Conservation (phyloP, 2,888 invertebrate species). For the Cylloceria caligata region DNA sequence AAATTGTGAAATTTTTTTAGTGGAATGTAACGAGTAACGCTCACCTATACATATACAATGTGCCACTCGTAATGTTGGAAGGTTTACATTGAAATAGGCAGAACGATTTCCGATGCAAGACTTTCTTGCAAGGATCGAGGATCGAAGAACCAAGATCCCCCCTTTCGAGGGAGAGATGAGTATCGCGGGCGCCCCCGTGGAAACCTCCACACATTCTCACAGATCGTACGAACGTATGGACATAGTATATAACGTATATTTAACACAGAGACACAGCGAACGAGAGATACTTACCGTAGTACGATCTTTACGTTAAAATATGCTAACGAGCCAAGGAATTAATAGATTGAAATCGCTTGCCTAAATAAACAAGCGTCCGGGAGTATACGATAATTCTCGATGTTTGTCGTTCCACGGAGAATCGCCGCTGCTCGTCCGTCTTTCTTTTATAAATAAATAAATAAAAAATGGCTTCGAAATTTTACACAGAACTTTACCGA, state of each 20-base stretch:
- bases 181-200: conserved; percentile 55
- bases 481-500: no score
- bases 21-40: not conserved
- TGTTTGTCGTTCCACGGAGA: not conserved
- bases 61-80: not conserved
- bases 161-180: conserved; percentile 52
- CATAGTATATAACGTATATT: not conserved
- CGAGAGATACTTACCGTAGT: conserved; percentile 18
- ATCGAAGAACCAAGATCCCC: no score
- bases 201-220: conserved; percentile 63
- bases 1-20: not conserved
- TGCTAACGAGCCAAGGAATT: conserved; percentile 77
- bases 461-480: no score
- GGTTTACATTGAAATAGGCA: not conserved
- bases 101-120: conserved; percentile 27
- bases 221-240: conserved; percentile 26
- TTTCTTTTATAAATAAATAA: no score
- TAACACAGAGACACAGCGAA: not conserved
- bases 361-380: conserved; percentile 67
- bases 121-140: conserved; percentile 6
- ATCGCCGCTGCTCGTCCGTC: not conserved
- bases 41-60: not conserved
- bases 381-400: conserved; percentile 45
- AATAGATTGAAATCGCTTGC: conserved; percentile 75
- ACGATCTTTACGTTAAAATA: conserved; percentile 70